phyloP scores from a whole-genome alignment of 2,113 vertebrate species.

The Bubalus kerabau region DNA sequence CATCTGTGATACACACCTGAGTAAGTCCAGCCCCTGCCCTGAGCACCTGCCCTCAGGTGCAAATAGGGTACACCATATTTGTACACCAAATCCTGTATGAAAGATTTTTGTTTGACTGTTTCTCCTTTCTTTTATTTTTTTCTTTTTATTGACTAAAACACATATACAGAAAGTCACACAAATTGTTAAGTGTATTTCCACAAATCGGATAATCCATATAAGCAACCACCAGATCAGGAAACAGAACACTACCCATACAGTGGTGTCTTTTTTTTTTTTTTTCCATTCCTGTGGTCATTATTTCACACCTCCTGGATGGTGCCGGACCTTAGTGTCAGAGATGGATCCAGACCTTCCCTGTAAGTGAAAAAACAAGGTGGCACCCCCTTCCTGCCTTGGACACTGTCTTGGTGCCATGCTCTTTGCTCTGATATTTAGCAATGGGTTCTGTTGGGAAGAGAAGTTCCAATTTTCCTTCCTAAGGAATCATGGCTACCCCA shows the following conservation, averaged over 20 bases:
- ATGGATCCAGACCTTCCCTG: neutral
- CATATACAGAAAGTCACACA: neutral
- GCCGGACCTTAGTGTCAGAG: neutral
- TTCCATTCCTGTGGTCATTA: neutral
- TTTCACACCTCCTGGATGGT: neutral
- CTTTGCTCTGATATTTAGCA: neutral
- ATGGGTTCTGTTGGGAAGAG: neutral
- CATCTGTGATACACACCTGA: neutral
- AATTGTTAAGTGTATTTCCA: neutral
- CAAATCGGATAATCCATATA: neutral
- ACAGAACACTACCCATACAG: neutral
- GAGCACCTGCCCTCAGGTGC: neutral
- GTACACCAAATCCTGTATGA: neutral
- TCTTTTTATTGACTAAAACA: neutral
- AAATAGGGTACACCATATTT: neutral
- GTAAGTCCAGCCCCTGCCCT: neutral
- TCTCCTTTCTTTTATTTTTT: neutral
- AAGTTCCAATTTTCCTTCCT: neutral
- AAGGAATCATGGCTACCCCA: neutral
- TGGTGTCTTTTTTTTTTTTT: neutral
- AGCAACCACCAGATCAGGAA: neutral
- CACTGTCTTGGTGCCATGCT: neutral
- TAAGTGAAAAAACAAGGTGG: too few species aligned
- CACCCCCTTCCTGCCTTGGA: neutral
- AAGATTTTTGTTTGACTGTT: neutral